Conservation (phyloP, 2,113 vertebrate species). For the Sceloporus undulatus region DNA sequence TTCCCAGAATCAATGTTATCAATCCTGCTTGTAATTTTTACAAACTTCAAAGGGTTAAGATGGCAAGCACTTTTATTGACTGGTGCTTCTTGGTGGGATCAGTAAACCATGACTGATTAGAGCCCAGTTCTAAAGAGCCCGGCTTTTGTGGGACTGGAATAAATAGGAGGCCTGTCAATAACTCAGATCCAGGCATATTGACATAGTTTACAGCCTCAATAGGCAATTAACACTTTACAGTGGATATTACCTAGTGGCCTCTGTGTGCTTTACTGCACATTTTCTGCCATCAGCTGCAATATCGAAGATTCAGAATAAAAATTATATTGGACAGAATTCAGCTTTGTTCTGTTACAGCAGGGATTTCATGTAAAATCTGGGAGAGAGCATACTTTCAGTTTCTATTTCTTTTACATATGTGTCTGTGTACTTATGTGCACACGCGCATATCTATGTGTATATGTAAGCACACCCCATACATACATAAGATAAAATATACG, state of each 20-base stretch:
- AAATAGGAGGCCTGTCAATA: conserved; percentile 84
- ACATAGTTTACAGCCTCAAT: conserved; percentile 85
- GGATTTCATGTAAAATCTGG: conserved; percentile 56
- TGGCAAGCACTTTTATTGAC: conserved; percentile 78
- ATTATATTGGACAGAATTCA: conserved; percentile 73
- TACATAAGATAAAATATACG: fast-evolving
- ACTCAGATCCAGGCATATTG: conserved; percentile 79
- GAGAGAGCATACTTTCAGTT: conserved; percentile 62
- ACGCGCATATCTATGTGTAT: fast-evolving
- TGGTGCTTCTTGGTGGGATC: conserved; percentile 74
- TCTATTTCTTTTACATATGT: conserved; percentile 44
- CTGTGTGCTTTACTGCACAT: conserved; percentile 78
- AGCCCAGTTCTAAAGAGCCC: conserved; percentile 80
- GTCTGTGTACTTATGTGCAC: background rate
- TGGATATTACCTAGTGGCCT: conserved; percentile 84
- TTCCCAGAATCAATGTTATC: conserved; percentile 65
- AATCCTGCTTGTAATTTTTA: conserved; percentile 65
- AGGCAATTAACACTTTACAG: conserved; percentile 88
- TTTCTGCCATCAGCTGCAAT: conserved; percentile 80
- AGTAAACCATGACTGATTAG: conserved; percentile 86
- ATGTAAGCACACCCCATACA: background rate
- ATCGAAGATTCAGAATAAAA: conserved; percentile 83
- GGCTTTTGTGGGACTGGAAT: conserved; percentile 78
- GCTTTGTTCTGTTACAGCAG: conserved; percentile 63
- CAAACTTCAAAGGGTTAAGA: conserved; percentile 84